These are phyloP conservation scores for Chaenodraco wilsoni DNA, from an alignment of 2,797 vertebrate species.

Conservation along the genomic window DNA sequence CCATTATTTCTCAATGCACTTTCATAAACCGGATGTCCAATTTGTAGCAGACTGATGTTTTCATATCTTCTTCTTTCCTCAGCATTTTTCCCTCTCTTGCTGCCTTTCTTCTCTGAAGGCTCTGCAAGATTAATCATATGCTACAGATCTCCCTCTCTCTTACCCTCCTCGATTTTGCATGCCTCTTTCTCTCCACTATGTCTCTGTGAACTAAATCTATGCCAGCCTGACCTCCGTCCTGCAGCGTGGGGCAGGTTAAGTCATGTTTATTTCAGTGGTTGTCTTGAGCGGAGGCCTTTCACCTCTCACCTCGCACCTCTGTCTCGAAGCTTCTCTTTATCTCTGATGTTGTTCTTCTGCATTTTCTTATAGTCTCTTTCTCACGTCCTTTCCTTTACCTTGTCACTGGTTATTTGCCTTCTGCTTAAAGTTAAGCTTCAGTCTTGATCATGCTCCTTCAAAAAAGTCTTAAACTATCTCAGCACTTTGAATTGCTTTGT, in stretches of 20 bases:
- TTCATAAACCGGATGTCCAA: background rate
- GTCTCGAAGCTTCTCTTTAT: slow-evolving; percentile 47
- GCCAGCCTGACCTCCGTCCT: slow-evolving; percentile 28
- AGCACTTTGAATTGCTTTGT: too few species aligned
- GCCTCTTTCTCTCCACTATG: slow-evolving; percentile 28
- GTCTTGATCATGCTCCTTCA: background rate
- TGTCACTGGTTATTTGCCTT: background rate
- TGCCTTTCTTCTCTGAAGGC: too few species aligned
- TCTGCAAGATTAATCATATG: slow-evolving; percentile 4
- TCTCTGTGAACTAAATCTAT: slow-evolving; percentile 28
- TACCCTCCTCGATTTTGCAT: slow-evolving; percentile 14
- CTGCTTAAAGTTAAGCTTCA: background rate
- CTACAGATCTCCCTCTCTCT: background rate
- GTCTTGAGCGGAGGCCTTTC: slow-evolving; percentile 40
- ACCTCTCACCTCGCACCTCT: slow-evolving; percentile 45
- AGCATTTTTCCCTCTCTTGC: too few species aligned
- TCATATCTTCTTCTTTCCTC: background rate
- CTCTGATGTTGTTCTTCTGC: slow-evolving; percentile 6
- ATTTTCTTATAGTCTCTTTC: background rate
- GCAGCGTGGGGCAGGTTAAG: slow-evolving; percentile 22
- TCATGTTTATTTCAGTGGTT: slow-evolving; percentile 56
- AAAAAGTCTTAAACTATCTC: background rate
- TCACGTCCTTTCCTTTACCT: background rate
- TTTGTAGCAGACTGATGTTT: background rate
- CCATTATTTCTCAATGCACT: background rate